Percentiles rank a stretch among this genome's conserved stretches.
Evolutionary conservation across 2,888 invertebrate species (phyloP).

Genomic region (Drosophila pullipes): DNA sequence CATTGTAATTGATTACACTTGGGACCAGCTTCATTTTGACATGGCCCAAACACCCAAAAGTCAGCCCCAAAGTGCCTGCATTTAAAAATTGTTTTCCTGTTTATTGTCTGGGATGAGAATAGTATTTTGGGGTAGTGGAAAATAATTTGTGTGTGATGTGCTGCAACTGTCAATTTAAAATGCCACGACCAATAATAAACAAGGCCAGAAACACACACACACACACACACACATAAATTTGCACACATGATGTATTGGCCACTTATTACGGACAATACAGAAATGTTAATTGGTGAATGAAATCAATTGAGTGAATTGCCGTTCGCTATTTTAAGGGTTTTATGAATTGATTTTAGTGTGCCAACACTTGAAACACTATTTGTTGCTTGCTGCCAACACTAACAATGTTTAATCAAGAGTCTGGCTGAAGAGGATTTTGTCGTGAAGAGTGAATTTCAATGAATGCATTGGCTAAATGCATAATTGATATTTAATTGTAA

Average conservation of each 20-base stretch:
- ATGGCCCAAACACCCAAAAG: slow-evolving; percentile 16
- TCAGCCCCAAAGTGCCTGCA: slow-evolving; percentile 18
- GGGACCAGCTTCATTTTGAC: slow-evolving; percentile 56
- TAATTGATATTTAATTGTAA: background rate
- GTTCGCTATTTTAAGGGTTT: slow-evolving; percentile 44
- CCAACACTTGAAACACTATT: slow-evolving; percentile 25
- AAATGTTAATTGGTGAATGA: slow-evolving; percentile 59
- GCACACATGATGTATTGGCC: slow-evolving; percentile 31
- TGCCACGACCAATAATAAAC: slow-evolving; percentile 59
- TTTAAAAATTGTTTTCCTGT: slow-evolving; percentile 55
- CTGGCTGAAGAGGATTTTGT: background rate
- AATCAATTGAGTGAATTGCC: slow-evolving; percentile 57
- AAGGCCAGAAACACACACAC: slow-evolving; percentile 14
- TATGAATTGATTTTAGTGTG: slow-evolving; percentile 43
- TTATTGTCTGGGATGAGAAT: slow-evolving; percentile 22
- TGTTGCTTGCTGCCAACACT: slow-evolving; percentile 14
- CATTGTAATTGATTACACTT: slow-evolving; percentile 67
- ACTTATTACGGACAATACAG: slow-evolving; percentile 34
- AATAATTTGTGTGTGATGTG: slow-evolving; percentile 20
- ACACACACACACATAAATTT: slow-evolving; percentile 4
- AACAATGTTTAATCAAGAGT: slow-evolving; percentile 43
- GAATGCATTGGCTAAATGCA: background rate
- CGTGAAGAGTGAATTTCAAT: background rate
- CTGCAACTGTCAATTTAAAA: slow-evolving; percentile 60
- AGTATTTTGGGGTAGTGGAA: background rate